These are phyloP conservation scores for Chrysochloris asiatica DNA, from an alignment of 2,113 vertebrate species.

Conservation along the genomic window DNA sequence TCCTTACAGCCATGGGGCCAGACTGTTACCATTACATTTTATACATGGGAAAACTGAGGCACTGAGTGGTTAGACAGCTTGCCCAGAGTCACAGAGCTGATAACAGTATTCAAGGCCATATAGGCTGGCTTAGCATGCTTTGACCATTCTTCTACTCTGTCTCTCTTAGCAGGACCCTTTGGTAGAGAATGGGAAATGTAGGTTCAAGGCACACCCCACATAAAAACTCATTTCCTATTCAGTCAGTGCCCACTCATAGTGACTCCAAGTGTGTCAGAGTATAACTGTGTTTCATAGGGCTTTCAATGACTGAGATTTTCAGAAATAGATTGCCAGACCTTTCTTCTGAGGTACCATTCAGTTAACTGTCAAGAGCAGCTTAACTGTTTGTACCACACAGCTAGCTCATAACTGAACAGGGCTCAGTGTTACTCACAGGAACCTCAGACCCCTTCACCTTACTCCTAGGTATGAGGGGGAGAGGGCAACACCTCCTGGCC, in stretches of 20 bases:
- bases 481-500: too few relatives aligned
- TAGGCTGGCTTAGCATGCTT: background rate
- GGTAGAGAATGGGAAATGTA: background rate
- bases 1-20: background rate
- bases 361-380: background rate
- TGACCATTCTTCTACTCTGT: background rate
- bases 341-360: background rate
- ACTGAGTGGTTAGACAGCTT: too few relatives aligned
- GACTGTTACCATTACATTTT: background rate
- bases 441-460: background rate
- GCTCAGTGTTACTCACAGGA: fast-evolving
- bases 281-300: background rate
- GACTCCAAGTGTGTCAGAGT: background rate
- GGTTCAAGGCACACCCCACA: background rate
- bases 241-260: background rate
- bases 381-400: background rate
- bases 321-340: background rate
- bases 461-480: background rate
- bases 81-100: background rate
- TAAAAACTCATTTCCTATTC: background rate
- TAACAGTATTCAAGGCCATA: fast-evolving
- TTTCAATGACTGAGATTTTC: too few relatives aligned
- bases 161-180: background rate
- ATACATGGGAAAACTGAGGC: background rate
- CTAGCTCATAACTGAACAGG: background rate